Evolutionary conservation across 2,888 invertebrate species (phyloP).

Genomic region (Erebia epiphron): DNA sequence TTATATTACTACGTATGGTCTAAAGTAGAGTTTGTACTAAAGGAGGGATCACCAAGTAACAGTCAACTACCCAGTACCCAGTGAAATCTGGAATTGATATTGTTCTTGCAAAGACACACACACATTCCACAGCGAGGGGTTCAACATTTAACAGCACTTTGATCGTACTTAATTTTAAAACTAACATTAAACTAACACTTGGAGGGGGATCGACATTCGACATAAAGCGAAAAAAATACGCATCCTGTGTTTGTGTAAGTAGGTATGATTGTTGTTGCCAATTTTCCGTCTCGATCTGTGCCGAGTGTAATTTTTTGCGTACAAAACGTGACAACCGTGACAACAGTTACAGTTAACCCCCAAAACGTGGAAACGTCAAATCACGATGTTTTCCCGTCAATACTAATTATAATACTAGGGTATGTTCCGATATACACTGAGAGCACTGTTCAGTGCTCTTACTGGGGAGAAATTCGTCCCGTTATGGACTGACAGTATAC

Average conservation of each 20-base stretch:
- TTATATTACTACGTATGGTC: no score
- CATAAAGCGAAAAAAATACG: conserved; percentile 34
- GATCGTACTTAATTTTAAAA: conserved; percentile 17
- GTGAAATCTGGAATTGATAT: not conserved
- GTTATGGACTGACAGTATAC: no score
- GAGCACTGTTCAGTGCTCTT: no score
- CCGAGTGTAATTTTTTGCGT: conserved; percentile 16
- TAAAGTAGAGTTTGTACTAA: no score
- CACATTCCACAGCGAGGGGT: conserved; percentile 23
- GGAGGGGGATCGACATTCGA: conserved; percentile 36
- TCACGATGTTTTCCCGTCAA: no score
- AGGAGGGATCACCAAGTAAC: not conserved
- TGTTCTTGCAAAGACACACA: conserved; percentile 18
- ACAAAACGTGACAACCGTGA: no score
- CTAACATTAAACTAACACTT: conserved; percentile 38
- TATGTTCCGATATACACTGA: no score
- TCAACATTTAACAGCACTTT: conserved; percentile 13
- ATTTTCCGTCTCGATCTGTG: conserved; percentile 35
- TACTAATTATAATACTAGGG: no score
- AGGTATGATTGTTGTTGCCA: conserved; percentile 30
- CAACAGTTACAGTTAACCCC: no score
- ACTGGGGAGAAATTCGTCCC: no score
- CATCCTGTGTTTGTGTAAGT: not conserved
- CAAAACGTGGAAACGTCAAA: no score
- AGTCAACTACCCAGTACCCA: conserved; percentile 1